Base-by-base conservation (phyloP, 2,888 invertebrate species). In the Drosophila meridiana region DNA sequence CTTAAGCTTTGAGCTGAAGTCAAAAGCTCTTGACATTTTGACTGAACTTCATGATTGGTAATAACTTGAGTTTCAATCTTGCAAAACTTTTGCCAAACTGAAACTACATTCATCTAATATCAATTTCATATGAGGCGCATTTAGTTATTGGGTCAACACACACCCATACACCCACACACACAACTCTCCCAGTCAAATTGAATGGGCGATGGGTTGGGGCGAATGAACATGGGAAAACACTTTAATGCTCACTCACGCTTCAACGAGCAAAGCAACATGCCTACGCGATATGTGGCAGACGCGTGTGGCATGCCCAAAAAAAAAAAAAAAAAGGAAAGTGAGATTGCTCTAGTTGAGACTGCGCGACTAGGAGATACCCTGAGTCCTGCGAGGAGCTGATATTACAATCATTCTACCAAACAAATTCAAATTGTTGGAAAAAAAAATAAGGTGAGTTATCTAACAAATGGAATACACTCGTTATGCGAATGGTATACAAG, bases 181-280 rank as follows among this genome's bases (percentile, higher is more conserved):
- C 52, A 48, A 32, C 20, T 13, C 43, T 4, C 26, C 6, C 58
- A 43, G n/a, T 13, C 28, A 50, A 60, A 43, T 61, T 28, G 42
- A 61, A 72, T 45, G 57, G 52, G 50, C 11, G 45, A 20, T 34
- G 52, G 52, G 20, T 13, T 2, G 52, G 20, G 34, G 34, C 20
- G 34, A 50, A 11, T 14, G 36, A 63, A 77, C 78, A 78, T 74
- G 70, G 60, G 57, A 78, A 78, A 74, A 78, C 80, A 80, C 81
- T 80, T 74, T 74, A 74, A 68, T 80, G 80, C 59, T 67, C 80
- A 70, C 77, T 78, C 68, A 73, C 58, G 81, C 72, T 52, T 52
- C 71, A 69, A 48, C 53, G 78, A 66, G 45, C 52, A 73, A 77
- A 65, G 66, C 52, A 55, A 68, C 48, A 64, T 48, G 38, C 48